Base-by-base conservation (phyloP, 2,797 vertebrate genomes). In the Arnoldichthys spilopterus region DNA sequence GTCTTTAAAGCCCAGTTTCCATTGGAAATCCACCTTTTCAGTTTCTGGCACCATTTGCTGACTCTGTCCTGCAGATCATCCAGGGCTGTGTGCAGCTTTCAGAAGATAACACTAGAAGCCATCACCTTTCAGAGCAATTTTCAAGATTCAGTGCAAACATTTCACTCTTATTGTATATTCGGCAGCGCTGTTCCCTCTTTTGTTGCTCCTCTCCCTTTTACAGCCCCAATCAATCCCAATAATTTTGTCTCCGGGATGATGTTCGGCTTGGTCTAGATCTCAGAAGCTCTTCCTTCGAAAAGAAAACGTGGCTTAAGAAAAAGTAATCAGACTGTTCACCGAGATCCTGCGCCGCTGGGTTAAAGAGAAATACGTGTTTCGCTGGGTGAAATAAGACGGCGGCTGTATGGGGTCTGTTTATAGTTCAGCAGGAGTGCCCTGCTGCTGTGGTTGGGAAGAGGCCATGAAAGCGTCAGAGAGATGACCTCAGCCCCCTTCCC, bases 401-500 rank as follows among this genome's bases (percentile, higher is more conserved):
- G 34, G 54, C 66, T 37, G 43, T 71, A 66, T 67, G 72, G 54
- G 28, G 34, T 81, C 64, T 67, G 59, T 34, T 54, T 62, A 62
- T 71, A 66, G 69, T 69, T 53, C 63, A 59, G 72, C 64, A 28
- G 72, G 72, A 69, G 67, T 67, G 73, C 54, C 18, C 72, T 64
- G 71, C 66, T 79, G 56, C 61, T 71, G 32, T 40, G 56, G 53
- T 54, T 26, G 76, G 58, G 56, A 77, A 74, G 43, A 70, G 63
- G 62, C 56, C 78, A 54, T 40, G 51, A 76, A 75, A 45, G 49
- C 51, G 28, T 69, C 30, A 28, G 11, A 12, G 56, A 43, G n/a
- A 70, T 79, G 78, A 84, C 72, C 76, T 84, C 76, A 81, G 37
- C 30, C 45, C 24, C 69, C 79, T 13, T 32, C 54, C 56, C 51